Evolutionary conservation across 2,797 vertebrate genomes (phyloP), one percentile per base, ranked within the genome.

Genomic region (Sylvia borin): DNA sequence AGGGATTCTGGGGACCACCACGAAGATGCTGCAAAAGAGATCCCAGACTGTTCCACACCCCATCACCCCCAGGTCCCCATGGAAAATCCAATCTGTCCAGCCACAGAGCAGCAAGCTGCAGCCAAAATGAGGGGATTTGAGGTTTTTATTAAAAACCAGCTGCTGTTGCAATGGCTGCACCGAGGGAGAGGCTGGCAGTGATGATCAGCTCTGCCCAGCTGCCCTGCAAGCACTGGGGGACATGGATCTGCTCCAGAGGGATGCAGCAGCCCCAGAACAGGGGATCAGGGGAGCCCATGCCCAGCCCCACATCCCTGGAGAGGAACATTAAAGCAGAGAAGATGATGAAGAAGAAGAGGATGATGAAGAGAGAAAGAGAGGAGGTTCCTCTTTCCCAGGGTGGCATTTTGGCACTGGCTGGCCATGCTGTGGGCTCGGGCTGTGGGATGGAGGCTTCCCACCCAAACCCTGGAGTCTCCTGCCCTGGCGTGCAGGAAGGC

Each of bases 241-340:
- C 54, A 5, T 1, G 3, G 73, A 43, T 29, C 60, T 70, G 72
- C 36, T 60, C 70, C 13, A 12, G 53, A 32, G 34, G 67, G 65
- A 34, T 13, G 17, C 50, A 55, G 48, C 45, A 74, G 31, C 34
- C 50, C 50, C 22, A 5, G 47, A 61, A 50, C 1, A 2, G 18
- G 34, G 27, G 7, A 16, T 32, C 45, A 16, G 48, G 11, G 14
- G 40, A 82, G 38, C 38, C 60, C 53, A 17, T 9, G 29, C 27
- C 60, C 72, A 55, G 48, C 54, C 72, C 61, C 2, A 0, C 5
- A 4, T 7, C 62, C 60, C 25, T 24, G 68, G 18, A 71, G 75
- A 61, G 84, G 26, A 87, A 89, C 88, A 60, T 15, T 26, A 66
- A 87, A 74, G 65, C 47, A 53, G 42, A 93, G 73, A 75, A 81